These are phyloP conservation scores for Coendou prehensilis DNA, from an alignment of 2,797 vertebrate genomes.

Conservation along the genomic window DNA sequence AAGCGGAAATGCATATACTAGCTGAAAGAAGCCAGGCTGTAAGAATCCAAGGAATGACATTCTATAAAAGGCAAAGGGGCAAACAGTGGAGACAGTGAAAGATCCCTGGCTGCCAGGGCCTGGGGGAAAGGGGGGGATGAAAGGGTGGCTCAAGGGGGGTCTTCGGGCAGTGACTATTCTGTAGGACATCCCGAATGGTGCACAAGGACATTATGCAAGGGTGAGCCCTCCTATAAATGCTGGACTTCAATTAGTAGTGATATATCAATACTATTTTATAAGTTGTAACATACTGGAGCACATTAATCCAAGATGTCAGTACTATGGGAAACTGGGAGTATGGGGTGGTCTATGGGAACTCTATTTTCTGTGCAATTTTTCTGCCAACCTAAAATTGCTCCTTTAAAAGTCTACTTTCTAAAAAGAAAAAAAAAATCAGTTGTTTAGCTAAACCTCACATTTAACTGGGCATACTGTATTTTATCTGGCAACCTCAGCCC, in stretches of 20 bases:
- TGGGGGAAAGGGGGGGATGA: too few relatives aligned
- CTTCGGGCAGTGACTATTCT: not conserved
- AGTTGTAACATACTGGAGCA: accelerated
- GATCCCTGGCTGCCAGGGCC: not conserved
- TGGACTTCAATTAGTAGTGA: not conserved
- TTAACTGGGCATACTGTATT: not conserved
- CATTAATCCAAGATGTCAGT: accelerated
- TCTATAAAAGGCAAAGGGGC: not conserved
- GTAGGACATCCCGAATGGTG: accelerated
- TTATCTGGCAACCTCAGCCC: not conserved
- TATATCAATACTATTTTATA: accelerated
- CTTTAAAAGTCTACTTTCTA: not conserved
- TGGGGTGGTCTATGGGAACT: not conserved
- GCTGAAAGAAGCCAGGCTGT: not conserved
- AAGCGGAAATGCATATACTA: not conserved
- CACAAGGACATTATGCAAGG: not conserved
- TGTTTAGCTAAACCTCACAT: not conserved
- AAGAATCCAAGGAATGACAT: not conserved
- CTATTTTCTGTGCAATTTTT: not conserved
- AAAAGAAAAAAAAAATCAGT: not conserved
- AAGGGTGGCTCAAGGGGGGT: not conserved
- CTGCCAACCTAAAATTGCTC: not conserved
- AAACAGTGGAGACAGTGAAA: not conserved
- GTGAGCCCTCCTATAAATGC: not conserved
- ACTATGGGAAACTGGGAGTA: accelerated